phyloP scores from a whole-genome alignment of 2,113 vertebrate species.

The Anhinga rufa region DNA sequence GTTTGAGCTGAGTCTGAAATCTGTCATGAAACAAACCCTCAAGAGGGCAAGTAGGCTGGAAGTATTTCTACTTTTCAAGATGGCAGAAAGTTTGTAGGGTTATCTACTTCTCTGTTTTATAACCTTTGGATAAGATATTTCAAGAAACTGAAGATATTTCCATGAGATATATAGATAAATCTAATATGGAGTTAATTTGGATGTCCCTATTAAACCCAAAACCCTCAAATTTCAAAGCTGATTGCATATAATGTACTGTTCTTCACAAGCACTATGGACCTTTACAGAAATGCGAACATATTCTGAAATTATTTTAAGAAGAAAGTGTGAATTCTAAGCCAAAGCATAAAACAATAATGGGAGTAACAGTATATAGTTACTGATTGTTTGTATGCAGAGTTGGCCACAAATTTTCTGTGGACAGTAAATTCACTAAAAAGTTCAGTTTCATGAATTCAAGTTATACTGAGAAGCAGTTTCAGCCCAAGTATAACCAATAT shows the following conservation, averaged over 20 bases:
- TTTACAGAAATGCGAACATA: neutral
- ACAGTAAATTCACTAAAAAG: neutral
- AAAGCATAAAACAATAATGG: neutral
- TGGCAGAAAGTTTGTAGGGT: neutral
- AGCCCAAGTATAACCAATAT: neutral
- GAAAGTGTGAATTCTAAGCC: neutral
- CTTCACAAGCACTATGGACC: neutral
- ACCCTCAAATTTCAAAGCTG: neutral
- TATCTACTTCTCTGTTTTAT: neutral
- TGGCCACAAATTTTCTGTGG: neutral
- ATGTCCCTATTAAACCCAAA: neutral
- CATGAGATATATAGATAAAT: neutral
- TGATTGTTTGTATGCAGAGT: neutral
- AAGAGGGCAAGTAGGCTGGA: neutral
- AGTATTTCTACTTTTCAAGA: neutral
- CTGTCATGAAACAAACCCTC: neutral
- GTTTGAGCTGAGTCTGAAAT: neutral
- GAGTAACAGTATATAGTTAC: neutral
- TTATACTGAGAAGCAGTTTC: neutral
- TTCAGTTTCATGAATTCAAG: neutral
- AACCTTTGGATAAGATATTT: neutral
- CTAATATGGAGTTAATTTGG: neutral
- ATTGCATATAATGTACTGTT: neutral
- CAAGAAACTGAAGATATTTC: neutral
- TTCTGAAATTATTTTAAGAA: neutral